Evolutionary conservation across 2,888 invertebrate genomes (phyloP), one percentile per base, ranked within the genome.

Genomic region (Agrotis puta): DNA sequence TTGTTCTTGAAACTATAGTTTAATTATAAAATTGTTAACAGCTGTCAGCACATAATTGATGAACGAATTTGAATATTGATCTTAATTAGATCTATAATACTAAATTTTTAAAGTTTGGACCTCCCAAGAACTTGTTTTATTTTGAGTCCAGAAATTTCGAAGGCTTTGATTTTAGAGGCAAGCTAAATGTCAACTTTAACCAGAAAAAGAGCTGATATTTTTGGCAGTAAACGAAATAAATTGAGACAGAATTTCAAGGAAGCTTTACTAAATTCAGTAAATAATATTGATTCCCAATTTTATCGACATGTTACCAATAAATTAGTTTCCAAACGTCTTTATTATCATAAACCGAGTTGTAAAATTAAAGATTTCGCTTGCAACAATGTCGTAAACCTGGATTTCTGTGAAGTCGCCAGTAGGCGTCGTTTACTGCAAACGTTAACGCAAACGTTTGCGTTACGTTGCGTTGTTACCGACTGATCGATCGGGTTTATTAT

Each of bases 281-380:
- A 45, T 50, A 33, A 39, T n/a, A 59, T 73, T 66, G 70, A 75
- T 62, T 73, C 5, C 6, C 48, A 63, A 48, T 64, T 71, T 57
- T 50, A 78, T 65, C 22, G 58, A 22, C 27, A 62, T 54, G 56
- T 63, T 71, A 67, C 43, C 53, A 24, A 77, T 75, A 77, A 79
- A 77, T 81, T 69, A 18, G 22, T 79, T 81, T 78, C 73, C 70
- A 81, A 88, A 88, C 81, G 85, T 87, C 89, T 88, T 84, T 87
- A 87, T 90, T 83, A 87, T 80, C 79, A 84, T 84, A 82, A 83
- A 82, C 70, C 78, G 83, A 77, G 82, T 85, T 83, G 81, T 90
- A 88, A 92, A 91, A 89, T 89, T 89, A 89, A 90, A 89, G 85
- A 87, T 90, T 89, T 88, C 74, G 85, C 82, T 84, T 87, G 88